A percentile compares a stretch with the other conserved stretches of the same genome.
These are phyloP conservation scores for Eunapius fragilis DNA, from an alignment of 37 sponge, comb jelly and placozoan genomes.

Conservation along the genomic window DNA sequence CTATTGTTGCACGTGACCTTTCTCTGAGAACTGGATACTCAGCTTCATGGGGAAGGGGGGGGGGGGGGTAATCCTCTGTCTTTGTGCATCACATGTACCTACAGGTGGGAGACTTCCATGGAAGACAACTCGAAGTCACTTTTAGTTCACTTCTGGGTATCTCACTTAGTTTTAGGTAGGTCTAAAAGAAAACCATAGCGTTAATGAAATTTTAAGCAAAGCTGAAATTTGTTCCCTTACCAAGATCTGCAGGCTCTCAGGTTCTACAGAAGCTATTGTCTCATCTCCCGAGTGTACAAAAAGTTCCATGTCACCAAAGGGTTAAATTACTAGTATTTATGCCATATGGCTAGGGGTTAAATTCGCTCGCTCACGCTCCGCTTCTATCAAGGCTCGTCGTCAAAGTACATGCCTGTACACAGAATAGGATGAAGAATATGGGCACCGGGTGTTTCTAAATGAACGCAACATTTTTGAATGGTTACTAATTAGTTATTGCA, in stretches of 20 bases:
- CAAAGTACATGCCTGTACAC: no score
- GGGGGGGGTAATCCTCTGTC: neutral
- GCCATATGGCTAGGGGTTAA: no score
- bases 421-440: no score
- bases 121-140: conserved; percentile 20
- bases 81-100: no score
- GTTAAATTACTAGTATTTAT: neutral
- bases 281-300: conserved; percentile 63
- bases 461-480: no score
- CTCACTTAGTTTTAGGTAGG: conserved; percentile 35
- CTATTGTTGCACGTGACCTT: neutral
- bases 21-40: conserved; percentile 22
- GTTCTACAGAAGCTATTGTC: conserved; percentile 54
- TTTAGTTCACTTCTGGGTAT: neutral
- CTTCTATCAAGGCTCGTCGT: no score
- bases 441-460: no score
- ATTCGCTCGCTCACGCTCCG: no score
- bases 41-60: neutral
- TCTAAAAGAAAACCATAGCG: conserved; percentile 9
- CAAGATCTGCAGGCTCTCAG: conserved; percentile 67
- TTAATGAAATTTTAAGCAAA: neutral
- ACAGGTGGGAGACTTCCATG: conserved; percentile 29
- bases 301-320: conserved; percentile 14
- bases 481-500: no score
- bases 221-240: conserved; percentile 14